A percentile compares a stretch with the other conserved stretches of the same genome.
These are phyloP conservation scores for Caranx melampygus DNA, from an alignment of 2,113 vertebrate species.

Conservation along the genomic window DNA sequence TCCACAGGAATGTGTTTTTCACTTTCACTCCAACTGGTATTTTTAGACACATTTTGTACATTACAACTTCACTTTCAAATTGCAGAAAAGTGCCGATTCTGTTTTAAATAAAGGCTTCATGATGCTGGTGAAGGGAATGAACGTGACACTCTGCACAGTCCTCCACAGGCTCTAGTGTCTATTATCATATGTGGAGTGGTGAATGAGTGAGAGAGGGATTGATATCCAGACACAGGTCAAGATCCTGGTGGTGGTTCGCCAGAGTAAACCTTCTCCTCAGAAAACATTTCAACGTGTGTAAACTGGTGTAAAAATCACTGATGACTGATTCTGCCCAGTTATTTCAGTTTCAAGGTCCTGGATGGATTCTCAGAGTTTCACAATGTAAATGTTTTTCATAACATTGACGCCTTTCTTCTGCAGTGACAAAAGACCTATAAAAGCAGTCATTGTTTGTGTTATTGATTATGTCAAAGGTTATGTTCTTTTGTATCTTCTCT, in stretches of 20 bases:
- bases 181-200: background rate
- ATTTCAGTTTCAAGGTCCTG: too few relatives aligned
- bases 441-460: too few relatives aligned
- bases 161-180: background rate
- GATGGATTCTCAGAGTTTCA: too few relatives aligned
- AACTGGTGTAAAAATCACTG: too few relatives aligned
- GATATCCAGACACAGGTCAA: background rate
- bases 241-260: background rate
- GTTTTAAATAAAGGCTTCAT: constrained; percentile 24
- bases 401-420: background rate
- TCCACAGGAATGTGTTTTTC: background rate
- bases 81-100: constrained; percentile 5
- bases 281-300: too few relatives aligned
- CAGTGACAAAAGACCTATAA: too few relatives aligned
- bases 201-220: background rate
- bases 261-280: too few relatives aligned
- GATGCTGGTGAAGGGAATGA: background rate
- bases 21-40: background rate
- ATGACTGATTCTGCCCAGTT: too few relatives aligned
- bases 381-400: background rate
- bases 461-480: too few relatives aligned
- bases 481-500: too few relatives aligned
- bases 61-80: background rate
- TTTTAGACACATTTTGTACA: background rate
- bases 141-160: constrained; percentile 1